Conservation (phyloP, 2,888 invertebrate genomes). For the Pinctada fucata region DNA sequence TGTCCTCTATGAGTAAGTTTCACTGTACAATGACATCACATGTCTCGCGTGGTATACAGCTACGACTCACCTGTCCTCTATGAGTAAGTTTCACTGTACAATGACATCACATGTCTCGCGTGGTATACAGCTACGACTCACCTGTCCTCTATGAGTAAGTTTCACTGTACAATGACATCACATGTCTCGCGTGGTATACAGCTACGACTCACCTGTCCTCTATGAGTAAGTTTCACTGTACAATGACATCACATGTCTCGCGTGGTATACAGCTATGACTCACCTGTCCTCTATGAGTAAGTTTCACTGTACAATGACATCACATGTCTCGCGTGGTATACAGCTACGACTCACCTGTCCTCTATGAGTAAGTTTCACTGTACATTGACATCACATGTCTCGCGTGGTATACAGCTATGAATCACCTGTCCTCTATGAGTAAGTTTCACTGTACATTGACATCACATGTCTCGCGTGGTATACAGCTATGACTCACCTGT, state of each 20-base stretch:
- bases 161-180: too few species aligned
- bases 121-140: constrained; percentile 47
- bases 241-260: too few species aligned
- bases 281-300: constrained; percentile 43
- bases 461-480: background rate
- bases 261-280: constrained; percentile 46
- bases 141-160: constrained; percentile 44
- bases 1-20: constrained; percentile 37
- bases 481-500: constrained; percentile 51
- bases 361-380: constrained; percentile 36
- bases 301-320: background rate
- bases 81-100: constrained; percentile 33
- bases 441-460: constrained; percentile 6
- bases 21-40: too few species aligned
- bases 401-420: constrained; percentile 47
- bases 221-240: constrained; percentile 36
- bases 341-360: constrained; percentile 48
- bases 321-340: constrained; percentile 27
- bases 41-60: constrained; percentile 37
- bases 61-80: constrained; percentile 47
- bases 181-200: constrained; percentile 35
- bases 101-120: background rate
- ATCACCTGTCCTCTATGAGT: constrained; percentile 42
- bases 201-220: constrained; percentile 47
- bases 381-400: too few species aligned